Evolutionary conservation across 2,113 vertebrate species (phyloP).

Genomic region (Mirza zaza): DNA sequence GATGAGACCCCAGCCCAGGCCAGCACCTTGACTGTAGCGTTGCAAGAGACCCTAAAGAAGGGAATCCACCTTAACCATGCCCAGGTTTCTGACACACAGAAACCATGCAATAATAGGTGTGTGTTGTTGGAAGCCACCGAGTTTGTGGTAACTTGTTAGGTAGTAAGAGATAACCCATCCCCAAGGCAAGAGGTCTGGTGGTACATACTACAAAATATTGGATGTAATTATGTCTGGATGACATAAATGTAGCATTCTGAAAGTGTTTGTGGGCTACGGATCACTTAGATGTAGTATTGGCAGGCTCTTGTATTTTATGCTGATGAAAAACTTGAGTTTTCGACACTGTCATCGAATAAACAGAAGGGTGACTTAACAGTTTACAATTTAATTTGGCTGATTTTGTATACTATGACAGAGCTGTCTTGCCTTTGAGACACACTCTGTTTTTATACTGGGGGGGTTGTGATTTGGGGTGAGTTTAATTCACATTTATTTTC

Average conservation of each 20-base stretch:
- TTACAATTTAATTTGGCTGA: slow-evolving; percentile 54
- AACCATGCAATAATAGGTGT: not conserved
- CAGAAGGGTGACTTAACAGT: slow-evolving; percentile 65
- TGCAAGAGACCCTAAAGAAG: not conserved
- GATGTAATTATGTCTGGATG: not conserved
- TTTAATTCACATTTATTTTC: not conserved
- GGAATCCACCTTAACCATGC: not conserved
- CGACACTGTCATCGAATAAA: slow-evolving; percentile 51
- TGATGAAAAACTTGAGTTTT: slow-evolving; percentile 44
- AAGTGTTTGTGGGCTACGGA: not conserved
- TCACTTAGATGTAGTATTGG: not conserved
- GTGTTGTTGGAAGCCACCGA: not conserved
- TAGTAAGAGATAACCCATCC: not conserved
- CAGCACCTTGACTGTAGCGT: not conserved
- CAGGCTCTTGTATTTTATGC: slow-evolving; percentile 26
- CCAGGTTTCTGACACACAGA: not conserved
- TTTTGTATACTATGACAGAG: slow-evolving; percentile 39
- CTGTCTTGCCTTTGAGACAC: not conserved
- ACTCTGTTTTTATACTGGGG: not conserved
- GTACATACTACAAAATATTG: not conserved
- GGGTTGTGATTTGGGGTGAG: not conserved
- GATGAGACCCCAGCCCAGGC: not conserved
- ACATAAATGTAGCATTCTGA: slow-evolving; percentile 40
- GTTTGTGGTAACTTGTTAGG: not conserved
- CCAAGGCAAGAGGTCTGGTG: not conserved